Percentiles rank a stretch among this genome's conserved stretches.
These are phyloP conservation scores for Sorex araneus DNA, from an alignment of 2,113 vertebrate species.

Conservation along the genomic window DNA sequence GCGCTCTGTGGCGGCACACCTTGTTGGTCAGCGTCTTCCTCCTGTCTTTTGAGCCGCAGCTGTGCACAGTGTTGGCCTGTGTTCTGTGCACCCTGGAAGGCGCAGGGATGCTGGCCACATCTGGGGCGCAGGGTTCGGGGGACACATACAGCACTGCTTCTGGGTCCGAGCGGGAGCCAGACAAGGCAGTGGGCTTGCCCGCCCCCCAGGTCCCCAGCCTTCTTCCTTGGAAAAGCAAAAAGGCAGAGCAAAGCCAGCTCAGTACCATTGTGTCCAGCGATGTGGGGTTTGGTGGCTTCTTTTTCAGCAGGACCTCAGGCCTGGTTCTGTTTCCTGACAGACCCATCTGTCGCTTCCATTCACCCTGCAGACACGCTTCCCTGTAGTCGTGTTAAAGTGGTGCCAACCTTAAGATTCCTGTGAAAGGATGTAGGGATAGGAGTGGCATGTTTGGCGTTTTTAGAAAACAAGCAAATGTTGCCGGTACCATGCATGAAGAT, in stretches of 20 bases:
- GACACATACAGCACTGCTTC: background rate
- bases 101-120: too few species aligned
- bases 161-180: background rate
- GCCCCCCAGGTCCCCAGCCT: background rate
- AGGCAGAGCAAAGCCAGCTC: constrained; percentile 19
- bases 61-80: background rate
- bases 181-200: background rate
- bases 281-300: constrained; percentile 72
- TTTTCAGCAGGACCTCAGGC: constrained; percentile 61
- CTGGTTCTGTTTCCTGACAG: constrained; percentile 74
- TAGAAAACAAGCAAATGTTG: background rate
- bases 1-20: background rate
- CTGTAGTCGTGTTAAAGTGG: constrained; percentile 32
- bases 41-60: constrained; percentile 11
- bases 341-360: constrained; percentile 60
- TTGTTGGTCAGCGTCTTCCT: background rate
- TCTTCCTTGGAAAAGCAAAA: too few species aligned
- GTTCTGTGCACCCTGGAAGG: background rate
- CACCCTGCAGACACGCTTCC: constrained; percentile 58
- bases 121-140: background rate
- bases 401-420: constrained; percentile 43
- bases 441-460: background rate
- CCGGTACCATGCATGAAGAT: background rate
- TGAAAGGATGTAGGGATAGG: constrained; percentile 28
- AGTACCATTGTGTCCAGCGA: constrained; percentile 34